Evolutionary conservation across 2,888 invertebrate species (phyloP).

Genomic region (Blomia tropicalis): DNA sequence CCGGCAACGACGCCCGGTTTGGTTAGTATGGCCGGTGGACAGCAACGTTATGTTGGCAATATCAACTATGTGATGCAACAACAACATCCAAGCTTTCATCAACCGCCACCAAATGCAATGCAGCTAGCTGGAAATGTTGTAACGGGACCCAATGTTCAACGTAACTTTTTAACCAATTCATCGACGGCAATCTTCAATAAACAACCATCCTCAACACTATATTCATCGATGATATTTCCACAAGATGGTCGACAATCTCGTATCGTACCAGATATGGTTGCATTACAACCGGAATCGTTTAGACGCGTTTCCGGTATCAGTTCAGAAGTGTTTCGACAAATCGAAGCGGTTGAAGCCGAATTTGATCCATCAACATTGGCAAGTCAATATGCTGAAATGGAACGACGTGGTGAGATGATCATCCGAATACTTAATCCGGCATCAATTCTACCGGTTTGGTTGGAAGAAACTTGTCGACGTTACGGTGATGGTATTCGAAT

Average conservation of each 20-base stretch:
- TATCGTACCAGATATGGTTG: slow-evolving; percentile 44
- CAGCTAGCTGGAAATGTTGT: not conserved
- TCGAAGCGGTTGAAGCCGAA: slow-evolving; percentile 89
- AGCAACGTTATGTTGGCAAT: slow-evolving; percentile 4
- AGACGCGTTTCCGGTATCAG: slow-evolving; percentile 90
- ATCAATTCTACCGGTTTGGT: slow-evolving; percentile 67
- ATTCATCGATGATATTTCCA: slow-evolving; percentile 1
- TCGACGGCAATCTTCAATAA: slow-evolving; percentile 2
- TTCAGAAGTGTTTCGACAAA: slow-evolving; percentile 88
- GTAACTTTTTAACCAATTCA: slow-evolving; percentile 5
- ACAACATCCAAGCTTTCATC: slow-evolving; percentile 1
- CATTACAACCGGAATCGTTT: slow-evolving; percentile 56
- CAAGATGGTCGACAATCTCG: slow-evolving; percentile 44
- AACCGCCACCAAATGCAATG: not conserved
- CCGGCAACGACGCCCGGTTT: not conserved
- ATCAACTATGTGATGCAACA: not conserved
- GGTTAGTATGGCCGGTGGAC: not conserved
- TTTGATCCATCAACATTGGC: slow-evolving; percentile 82
- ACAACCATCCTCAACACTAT: not conserved
- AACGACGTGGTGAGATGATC: slow-evolving; percentile 77
- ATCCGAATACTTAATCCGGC: slow-evolving; percentile 73
- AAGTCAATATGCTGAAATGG: slow-evolving; percentile 60
- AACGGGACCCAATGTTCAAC: too few relatives aligned
- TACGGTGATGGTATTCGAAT: slow-evolving; percentile 40
- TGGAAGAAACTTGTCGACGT: slow-evolving; percentile 63